Conservation (phyloP, 2,888 invertebrate species). For the Gymnosoma rotundatum region DNA sequence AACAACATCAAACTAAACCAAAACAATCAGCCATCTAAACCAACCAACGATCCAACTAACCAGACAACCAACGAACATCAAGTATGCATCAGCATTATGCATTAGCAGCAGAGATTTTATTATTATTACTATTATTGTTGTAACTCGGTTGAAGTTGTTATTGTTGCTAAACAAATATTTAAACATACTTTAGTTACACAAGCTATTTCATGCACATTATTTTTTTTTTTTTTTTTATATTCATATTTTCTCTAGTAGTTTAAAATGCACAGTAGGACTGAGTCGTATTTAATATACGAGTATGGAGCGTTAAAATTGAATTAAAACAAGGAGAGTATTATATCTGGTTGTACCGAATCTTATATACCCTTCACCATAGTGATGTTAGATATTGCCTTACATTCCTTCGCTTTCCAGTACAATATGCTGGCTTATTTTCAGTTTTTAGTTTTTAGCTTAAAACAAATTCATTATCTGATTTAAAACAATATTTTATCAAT, state of each 20-base stretch:
- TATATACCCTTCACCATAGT: too few relatives aligned
- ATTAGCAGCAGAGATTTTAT: constrained; percentile 64
- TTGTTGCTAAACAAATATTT: constrained; percentile 66
- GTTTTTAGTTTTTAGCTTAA: too few relatives aligned
- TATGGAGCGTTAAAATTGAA: too few relatives aligned
- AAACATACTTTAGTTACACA: constrained; percentile 15
- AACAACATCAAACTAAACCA: constrained; percentile 32
- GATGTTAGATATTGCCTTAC: too few relatives aligned
- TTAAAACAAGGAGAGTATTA: too few relatives aligned
- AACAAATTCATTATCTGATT: too few relatives aligned
- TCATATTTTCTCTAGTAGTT: not conserved
- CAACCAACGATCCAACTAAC: constrained; percentile 10
- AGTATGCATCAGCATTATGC: constrained; percentile 69
- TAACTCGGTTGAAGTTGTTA: constrained; percentile 30
- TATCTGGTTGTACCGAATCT: too few relatives aligned
- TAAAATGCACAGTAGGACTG: constrained; percentile 4
- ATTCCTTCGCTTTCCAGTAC: too few relatives aligned
- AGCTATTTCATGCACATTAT: not conserved
- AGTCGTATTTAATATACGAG: not conserved
- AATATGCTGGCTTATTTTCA: too few relatives aligned
- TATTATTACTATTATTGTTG: constrained; percentile 1
- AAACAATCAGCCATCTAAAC: constrained; percentile 41
- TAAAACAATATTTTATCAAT: too few relatives aligned
- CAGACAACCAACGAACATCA: constrained; percentile 58
- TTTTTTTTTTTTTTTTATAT: constrained; percentile 14